phyloP scores from a whole-genome alignment of 2,113 vertebrate species.

The Toxotes chatareus region DNA sequence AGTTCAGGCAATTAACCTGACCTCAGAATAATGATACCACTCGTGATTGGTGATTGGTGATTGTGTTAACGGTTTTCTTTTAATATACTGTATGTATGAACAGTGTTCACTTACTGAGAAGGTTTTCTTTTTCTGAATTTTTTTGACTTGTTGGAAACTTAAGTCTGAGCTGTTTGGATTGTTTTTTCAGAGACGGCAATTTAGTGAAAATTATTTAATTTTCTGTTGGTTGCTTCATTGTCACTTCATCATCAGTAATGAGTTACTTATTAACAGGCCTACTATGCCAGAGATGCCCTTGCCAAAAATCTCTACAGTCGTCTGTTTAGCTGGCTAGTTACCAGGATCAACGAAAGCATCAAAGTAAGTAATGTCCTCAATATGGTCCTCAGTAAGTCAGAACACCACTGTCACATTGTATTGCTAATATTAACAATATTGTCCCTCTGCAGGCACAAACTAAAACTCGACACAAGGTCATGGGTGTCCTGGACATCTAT shows the following conservation, averaged over 20 bases:
- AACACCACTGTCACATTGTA: neutral
- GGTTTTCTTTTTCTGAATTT: neutral
- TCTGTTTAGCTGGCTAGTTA: slow-evolving; percentile 96
- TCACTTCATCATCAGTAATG: neutral
- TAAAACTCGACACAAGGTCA: slow-evolving; percentile 97
- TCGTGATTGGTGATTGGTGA: neutral
- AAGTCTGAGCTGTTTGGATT: neutral
- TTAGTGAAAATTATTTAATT: neutral
- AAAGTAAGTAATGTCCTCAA: slow-evolving; percentile 85
- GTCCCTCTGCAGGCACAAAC: slow-evolving; percentile 88
- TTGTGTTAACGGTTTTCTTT: neutral
- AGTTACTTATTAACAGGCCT: slow-evolving; percentile 86
- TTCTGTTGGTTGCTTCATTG: neutral
- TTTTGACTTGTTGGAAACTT: neutral
- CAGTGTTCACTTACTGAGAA: neutral
- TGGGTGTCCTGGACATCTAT: slow-evolving; percentile 99
- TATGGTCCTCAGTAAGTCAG: neutral
- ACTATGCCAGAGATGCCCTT: slow-evolving; percentile 96
- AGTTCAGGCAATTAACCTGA: neutral
- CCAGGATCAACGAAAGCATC: slow-evolving; percentile 98
- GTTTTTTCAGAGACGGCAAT: neutral
- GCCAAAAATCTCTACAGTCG: slow-evolving; percentile 99
- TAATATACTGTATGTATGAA: neutral
- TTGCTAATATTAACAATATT: slow-evolving; percentile 10
- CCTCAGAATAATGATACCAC: neutral